A percentile compares a stretch with the other conserved stretches of the same genome.
These are phyloP conservation scores for Andrena fulva DNA, from an alignment of 2,888 invertebrate species.

Conservation along the genomic window DNA sequence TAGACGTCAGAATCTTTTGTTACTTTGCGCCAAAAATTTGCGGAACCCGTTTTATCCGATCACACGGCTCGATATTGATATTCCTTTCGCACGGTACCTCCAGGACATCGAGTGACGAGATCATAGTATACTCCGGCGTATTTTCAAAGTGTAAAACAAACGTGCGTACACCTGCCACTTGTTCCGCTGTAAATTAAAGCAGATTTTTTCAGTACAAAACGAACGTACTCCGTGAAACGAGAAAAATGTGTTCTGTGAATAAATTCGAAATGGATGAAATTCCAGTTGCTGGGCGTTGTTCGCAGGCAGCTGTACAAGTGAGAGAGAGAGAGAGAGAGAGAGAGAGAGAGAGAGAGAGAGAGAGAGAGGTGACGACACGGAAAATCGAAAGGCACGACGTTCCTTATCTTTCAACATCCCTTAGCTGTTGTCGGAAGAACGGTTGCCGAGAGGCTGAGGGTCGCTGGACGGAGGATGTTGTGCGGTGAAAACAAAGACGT, in stretches of 20 bases:
- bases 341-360: neutral
- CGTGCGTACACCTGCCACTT: neutral
- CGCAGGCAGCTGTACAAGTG: neutral
- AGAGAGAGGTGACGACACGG: slow-evolving; percentile 46
- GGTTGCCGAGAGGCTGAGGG: slow-evolving; percentile 44
- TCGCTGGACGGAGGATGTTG: slow-evolving; percentile 71
- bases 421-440: slow-evolving; percentile 32
- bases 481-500: slow-evolving; percentile 84
- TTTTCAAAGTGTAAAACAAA: slow-evolving; percentile 13
- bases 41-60: slow-evolving; percentile 12
- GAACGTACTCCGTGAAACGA: neutral
- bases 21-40: slow-evolving; percentile 6
- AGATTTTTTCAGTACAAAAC: neutral
- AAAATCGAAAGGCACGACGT: slow-evolving; percentile 69
- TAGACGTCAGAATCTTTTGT: neutral
- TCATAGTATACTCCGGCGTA: neutral
- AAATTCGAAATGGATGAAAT: neutral
- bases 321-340: no score
- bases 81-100: slow-evolving; percentile 18
- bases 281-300: slow-evolving; percentile 14
- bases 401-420: slow-evolving; percentile 68
- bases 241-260: neutral
- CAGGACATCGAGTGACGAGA: slow-evolving; percentile 16
- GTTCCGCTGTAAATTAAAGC: neutral
- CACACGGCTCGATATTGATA: slow-evolving; percentile 15